Evolutionary conservation across 2,113 vertebrate genomes (phyloP), one percentile per base, ranked within the genome.

Genomic region (Equus quagga): DNA sequence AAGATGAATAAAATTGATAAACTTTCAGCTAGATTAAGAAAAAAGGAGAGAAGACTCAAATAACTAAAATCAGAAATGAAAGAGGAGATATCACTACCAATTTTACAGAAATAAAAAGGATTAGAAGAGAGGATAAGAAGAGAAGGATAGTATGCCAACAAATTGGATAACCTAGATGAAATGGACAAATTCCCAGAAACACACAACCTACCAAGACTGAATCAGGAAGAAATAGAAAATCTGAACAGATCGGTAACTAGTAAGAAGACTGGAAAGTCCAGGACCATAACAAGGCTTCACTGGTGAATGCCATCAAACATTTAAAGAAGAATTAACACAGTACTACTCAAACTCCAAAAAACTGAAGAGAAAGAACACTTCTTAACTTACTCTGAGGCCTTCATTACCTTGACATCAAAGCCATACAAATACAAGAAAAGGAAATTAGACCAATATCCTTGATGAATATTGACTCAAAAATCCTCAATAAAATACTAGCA

Each of bases 151-250:
- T 13, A n/a, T 85, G 18, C 58, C 70, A 73, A 79, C 26, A 80
- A 78, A 91, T 21, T 87, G 70, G n/a, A 67, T 69, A 75, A 67
- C 9, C 2, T 33, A 93, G 8, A 65, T 65, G 26, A 76, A 54
- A 93, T 65, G 18, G 14, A 65, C 3, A 89, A 82, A 90, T 69
- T 76, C 28, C 12, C 60, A 64, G 49, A 86, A 70, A 73, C 44
- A 75, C 2, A 64, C 49, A 93, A 82, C 51, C 18, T 62, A 18
- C 79, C 41, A 75, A n/a, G 19, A 70, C 26, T 93, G 44, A 89
- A 78, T 89, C 33, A 96, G 69, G 60, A 88, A 78, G 64, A 94
- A 72, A 96, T 0, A 36, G 33, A 90, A 86, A 92, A 62, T 54
- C 21, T 62, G 46, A 92, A 76, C 23, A 87, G 62, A 49, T 73